A percentile compares a stretch with the other conserved stretches of the same genome.
phyloP scores from a whole-genome alignment of 2,797 vertebrate genomes.

The Spinus pinus region DNA sequence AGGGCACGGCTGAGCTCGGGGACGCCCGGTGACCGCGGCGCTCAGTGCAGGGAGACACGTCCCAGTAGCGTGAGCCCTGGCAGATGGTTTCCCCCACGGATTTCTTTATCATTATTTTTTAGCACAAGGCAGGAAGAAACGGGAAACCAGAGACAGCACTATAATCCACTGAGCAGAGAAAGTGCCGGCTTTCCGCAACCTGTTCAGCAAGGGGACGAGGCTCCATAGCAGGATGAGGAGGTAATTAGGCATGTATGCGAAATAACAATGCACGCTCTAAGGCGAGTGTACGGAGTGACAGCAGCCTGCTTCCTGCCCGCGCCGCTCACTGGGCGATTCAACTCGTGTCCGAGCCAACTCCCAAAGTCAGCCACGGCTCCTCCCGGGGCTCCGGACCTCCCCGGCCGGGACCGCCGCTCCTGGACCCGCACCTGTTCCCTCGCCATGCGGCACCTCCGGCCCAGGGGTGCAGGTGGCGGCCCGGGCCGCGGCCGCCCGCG shows the following conservation, averaged over 20 bases:
- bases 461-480: background rate
- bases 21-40: background rate
- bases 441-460: background rate
- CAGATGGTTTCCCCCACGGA: background rate
- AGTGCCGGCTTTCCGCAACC: background rate
- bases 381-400: background rate
- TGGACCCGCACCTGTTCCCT: background rate
- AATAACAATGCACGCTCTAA: background rate
- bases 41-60: background rate
- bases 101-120: background rate
- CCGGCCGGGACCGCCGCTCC: background rate
- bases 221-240: background rate
- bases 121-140: background rate
- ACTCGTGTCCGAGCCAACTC: background rate
- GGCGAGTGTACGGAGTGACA: background rate
- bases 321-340: background rate
- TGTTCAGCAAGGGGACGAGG: background rate
- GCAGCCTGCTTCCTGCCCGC: background rate
- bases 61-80: background rate
- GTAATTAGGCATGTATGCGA: background rate
- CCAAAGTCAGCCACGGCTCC: background rate
- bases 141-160: background rate
- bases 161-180: background rate
- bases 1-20: background rate
- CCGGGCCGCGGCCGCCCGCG: background rate